These are phyloP conservation scores for Hypena proboscidalis DNA, from an alignment of 2,888 invertebrate species.

Conservation along the genomic window DNA sequence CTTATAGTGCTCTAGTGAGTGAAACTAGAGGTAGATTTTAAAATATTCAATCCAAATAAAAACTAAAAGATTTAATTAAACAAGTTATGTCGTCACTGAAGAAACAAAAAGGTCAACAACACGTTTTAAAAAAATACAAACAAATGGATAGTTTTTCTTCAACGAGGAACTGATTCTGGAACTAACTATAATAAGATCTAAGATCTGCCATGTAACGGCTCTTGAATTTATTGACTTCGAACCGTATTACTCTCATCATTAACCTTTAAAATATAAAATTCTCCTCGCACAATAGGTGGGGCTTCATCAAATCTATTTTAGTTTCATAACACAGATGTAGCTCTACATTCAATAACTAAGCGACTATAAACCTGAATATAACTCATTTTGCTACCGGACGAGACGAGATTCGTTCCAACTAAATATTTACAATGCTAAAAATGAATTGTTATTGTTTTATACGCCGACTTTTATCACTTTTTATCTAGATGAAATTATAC, in stretches of 20 bases:
- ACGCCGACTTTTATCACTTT: constrained; percentile 49
- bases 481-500: constrained; percentile 48
- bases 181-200: constrained; percentile 13
- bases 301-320: constrained; percentile 52
- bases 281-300: constrained; percentile 51
- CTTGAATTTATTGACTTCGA: no score
- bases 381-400: constrained; percentile 56
- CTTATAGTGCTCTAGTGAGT: no score
- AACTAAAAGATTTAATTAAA: no score
- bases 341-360: constrained; percentile 57
- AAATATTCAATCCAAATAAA: no score
- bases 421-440: constrained; percentile 63
- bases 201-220: no score
- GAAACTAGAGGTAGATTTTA: no score
- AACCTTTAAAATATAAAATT: constrained; percentile 9
- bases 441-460: constrained; percentile 55
- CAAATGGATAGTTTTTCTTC: no score
- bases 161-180: no score
- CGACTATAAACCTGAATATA: constrained; percentile 62
- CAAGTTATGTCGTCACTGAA: no score
- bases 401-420: constrained; percentile 56
- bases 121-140: no score
- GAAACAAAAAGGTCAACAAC: no score
- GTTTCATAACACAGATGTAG: constrained; percentile 55
- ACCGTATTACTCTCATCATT: not conserved